Percentiles rank a stretch among this genome's conserved stretches.
These are phyloP conservation scores for Watsonalla binaria DNA, from an alignment of 2,888 invertebrate species.

Conservation along the genomic window DNA sequence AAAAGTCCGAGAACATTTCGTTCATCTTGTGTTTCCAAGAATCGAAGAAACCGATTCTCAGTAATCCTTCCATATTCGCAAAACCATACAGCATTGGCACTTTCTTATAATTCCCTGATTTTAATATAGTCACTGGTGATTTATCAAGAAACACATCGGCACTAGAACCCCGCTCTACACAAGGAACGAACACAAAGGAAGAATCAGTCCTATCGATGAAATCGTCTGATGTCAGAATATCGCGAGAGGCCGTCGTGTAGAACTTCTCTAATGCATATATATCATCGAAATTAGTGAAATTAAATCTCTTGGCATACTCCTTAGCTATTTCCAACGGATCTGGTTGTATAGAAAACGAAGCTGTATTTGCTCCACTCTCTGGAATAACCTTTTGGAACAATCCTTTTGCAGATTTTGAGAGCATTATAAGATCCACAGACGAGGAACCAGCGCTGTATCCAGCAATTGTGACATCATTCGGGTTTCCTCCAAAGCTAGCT, in stretches of 20 bases:
- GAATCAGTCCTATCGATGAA: conserved; percentile 21
- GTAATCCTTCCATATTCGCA: conserved; percentile 45
- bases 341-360: conserved; percentile 24
- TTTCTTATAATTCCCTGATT: conserved; percentile 28
- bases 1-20: conserved; percentile 44
- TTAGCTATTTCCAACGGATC: conserved; percentile 41
- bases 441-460: conserved; percentile 37
- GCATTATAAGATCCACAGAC: conserved; percentile 28
- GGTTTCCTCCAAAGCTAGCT: conserved; percentile 39
- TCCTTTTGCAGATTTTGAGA: conserved; percentile 32
- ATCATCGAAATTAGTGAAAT: conserved; percentile 30
- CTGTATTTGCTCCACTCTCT: conserved; percentile 35
- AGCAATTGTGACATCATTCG: conserved; percentile 35
- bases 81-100: conserved; percentile 44
- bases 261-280: conserved; percentile 38
- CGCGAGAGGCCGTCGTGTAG: conserved; percentile 31
- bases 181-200: conserved; percentile 10
- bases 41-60: conserved; percentile 29
- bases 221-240: conserved; percentile 20
- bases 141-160: conserved; percentile 32
- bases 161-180: conserved; percentile 9
- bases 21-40: conserved; percentile 40
- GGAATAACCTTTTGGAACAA: conserved; percentile 37
- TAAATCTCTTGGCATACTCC: conserved; percentile 23
- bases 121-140: conserved; percentile 36